Evolutionary conservation across 2,113 vertebrate genomes (phyloP).

Genomic region (Cottus gobio): DNA sequence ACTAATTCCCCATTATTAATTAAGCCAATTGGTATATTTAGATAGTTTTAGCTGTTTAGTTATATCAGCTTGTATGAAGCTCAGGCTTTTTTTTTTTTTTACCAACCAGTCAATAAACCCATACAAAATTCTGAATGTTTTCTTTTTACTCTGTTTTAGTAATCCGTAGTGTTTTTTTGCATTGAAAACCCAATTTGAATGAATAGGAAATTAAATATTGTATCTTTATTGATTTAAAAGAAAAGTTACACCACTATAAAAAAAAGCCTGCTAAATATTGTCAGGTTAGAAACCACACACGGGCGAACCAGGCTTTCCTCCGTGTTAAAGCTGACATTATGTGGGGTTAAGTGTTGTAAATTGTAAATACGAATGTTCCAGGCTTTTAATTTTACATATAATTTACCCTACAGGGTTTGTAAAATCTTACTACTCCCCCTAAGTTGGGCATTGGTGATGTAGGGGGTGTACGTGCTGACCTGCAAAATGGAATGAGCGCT

Average conservation of each 20-base stretch:
- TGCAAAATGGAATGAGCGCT: background rate
- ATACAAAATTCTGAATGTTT: too few relatives aligned
- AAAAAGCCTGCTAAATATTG: background rate
- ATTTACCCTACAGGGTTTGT: background rate
- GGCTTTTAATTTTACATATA: background rate
- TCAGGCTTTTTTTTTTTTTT: too few relatives aligned
- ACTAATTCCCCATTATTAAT: too few relatives aligned
- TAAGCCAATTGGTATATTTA: too few relatives aligned
- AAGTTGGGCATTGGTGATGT: background rate
- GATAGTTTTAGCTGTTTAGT: too few relatives aligned
- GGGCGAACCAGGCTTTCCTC: background rate
- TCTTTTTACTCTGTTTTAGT: too few relatives aligned
- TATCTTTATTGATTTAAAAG: background rate
- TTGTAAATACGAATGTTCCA: background rate
- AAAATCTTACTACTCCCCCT: background rate
- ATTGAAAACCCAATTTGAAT: background rate
- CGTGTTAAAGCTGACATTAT: background rate
- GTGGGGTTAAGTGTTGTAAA: constrained; percentile 3
- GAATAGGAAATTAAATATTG: background rate
- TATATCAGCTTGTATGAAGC: too few relatives aligned
- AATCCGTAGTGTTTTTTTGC: background rate
- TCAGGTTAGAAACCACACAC: background rate
- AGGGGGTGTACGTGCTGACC: background rate
- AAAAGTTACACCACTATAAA: background rate
- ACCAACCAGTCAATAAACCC: too few relatives aligned